Base-by-base conservation (phyloP, 1,140 invertebrate species). In the Drosophila nikananu region DNA sequence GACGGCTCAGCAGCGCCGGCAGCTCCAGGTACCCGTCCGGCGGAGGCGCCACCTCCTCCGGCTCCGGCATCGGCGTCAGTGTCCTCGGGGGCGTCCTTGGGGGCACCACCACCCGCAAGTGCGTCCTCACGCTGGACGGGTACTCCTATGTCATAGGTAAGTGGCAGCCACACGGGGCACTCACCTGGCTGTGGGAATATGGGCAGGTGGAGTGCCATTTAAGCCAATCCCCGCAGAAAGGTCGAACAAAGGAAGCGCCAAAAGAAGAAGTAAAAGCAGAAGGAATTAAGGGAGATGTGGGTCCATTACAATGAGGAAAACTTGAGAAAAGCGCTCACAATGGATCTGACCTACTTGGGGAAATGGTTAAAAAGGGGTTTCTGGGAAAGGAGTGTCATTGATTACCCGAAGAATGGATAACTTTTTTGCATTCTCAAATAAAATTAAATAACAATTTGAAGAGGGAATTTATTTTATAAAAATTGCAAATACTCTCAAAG, bases 131-230 rank as follows among this genome's bases (percentile, higher is more conserved):
- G 27, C 94, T 97, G 57, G 96, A 97, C 89, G 96, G 96, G 82
- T 97, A 97, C 93, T 96, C 95, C 67, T 97, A 97, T 92, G 96
- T 97, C 80, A 97, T 97, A 94, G 96, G 96, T 97, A 94, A 96
- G 95, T 86, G 27, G 17, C 58, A 42, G 63, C 17, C 12, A 10
- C 15, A 37, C 10, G 12, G 23, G 27, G 7, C 39, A 41, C 10
- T 10, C 12, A 3, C n/a, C 32, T 55, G 32, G 32, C 15, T 39
- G 32, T 55, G 54, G 52, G 54, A 57, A 57, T 23, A 25, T 6
- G 35, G 54, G 15, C 54, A 57, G 54, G 32, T 57, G 54, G 21
- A 57, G 54, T 39, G 35, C 27, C 42, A 64, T 35, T 63, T 54
- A 42, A 57, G 41, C 32, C 71, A 46, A 25, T 41, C 32, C 27